These are phyloP conservation scores for Leucoraja erinaceus DNA, from an alignment of 2,113 vertebrate species.

Conservation along the genomic window DNA sequence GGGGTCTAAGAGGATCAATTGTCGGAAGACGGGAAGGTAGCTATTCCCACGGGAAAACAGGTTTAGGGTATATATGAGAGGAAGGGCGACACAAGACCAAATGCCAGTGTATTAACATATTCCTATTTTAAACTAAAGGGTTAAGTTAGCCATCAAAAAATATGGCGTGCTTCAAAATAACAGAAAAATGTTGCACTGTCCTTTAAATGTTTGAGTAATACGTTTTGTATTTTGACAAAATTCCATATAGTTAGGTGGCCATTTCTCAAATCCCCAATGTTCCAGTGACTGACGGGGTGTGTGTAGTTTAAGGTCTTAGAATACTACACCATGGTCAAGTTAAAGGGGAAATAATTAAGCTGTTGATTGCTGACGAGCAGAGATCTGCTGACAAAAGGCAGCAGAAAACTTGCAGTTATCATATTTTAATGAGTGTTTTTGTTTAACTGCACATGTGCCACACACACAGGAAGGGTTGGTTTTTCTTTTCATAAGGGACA, in stretches of 20 bases:
- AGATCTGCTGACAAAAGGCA: background rate
- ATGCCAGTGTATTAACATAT: too few relatives aligned
- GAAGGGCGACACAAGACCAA: too few relatives aligned
- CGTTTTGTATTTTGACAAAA: background rate
- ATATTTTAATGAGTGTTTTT: background rate
- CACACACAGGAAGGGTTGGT: background rate
- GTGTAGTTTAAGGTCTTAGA: background rate
- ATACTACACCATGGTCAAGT: background rate
- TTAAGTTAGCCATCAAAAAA: too few relatives aligned
- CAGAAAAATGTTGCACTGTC: background rate
- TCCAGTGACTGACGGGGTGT: background rate
- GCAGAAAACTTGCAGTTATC: background rate
- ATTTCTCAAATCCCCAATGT: background rate
- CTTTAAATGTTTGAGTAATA: conserved; percentile 14
- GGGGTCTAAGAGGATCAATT: too few relatives aligned
- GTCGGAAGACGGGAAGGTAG: too few relatives aligned
- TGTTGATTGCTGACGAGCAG: background rate
- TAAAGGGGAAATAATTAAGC: background rate
- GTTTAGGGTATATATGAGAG: too few relatives aligned
- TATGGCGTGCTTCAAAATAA: background rate
- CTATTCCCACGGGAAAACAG: too few relatives aligned
- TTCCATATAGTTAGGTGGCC: background rate
- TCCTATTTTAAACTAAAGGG: too few relatives aligned
- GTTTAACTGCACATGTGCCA: background rate
- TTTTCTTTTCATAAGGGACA: background rate